These are phyloP conservation scores for Anastrepha ludens DNA, from an alignment of 1,140 invertebrate species.

Conservation along the genomic window DNA sequence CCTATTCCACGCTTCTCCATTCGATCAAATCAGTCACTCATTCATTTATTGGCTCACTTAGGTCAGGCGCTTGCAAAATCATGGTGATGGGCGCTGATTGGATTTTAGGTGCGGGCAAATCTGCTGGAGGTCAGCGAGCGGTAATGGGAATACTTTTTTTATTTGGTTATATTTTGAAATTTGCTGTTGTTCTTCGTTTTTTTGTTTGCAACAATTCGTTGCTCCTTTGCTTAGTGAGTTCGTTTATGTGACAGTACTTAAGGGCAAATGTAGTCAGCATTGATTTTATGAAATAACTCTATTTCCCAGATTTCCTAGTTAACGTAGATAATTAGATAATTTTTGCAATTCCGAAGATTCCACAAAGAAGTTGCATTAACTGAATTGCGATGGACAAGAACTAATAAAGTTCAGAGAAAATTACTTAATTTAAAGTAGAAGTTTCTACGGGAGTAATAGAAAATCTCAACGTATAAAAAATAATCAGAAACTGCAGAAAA, in stretches of 20 bases:
- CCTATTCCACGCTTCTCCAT: neutral
- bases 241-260: neutral
- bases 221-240: neutral
- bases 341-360: neutral
- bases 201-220: neutral
- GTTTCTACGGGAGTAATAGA: no score
- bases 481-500: no score
- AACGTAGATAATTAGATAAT: neutral
- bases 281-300: neutral
- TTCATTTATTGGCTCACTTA: neutral
- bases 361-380: neutral
- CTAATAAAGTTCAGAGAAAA: neutral
- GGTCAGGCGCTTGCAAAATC: constrained; percentile 28
- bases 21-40: neutral
- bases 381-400: neutral
- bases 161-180: neutral
- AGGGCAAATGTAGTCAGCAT: constrained; percentile 22
- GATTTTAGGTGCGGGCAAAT: neutral
- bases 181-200: neutral
- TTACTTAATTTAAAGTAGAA: no score
- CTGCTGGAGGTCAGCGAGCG: neutral
- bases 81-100: constrained; percentile 38
- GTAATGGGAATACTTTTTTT: neutral
- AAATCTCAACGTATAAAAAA: no score
- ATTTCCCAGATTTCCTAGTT: neutral